These are phyloP conservation scores for Monomorium pharaonis DNA, from an alignment of 1,140 invertebrate genomes.

Conservation along the genomic window DNA sequence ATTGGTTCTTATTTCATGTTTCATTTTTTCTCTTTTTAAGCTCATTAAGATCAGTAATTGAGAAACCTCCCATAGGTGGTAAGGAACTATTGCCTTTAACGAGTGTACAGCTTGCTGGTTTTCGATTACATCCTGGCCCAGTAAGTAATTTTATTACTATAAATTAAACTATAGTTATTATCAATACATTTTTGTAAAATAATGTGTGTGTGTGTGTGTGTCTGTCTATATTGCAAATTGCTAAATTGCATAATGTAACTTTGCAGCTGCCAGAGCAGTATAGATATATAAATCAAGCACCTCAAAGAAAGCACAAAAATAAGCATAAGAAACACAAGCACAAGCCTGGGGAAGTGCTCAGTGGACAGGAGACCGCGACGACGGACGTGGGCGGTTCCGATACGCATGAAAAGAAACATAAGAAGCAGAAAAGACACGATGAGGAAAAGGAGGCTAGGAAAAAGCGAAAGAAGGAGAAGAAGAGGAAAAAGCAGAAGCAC, in stretches of 20 bases:
- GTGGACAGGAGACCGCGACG: conserved; percentile 89
- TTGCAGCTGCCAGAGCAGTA: conserved; percentile 97
- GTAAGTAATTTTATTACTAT: conserved; percentile 86
- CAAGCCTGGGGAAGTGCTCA: conserved; percentile 90
- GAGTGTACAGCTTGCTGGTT: conserved; percentile 95
- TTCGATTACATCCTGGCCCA: conserved; percentile 97
- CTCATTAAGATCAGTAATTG: conserved; percentile 97
- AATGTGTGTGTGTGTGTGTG: background rate
- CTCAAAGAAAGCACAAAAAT: conserved; percentile 96
- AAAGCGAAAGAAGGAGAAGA: conserved; percentile 98
- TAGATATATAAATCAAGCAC: conserved; percentile 95
- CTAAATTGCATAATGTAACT: conserved; percentile 16
- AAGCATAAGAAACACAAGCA: conserved; percentile 98
- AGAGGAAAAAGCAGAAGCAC: conserved; percentile 97
- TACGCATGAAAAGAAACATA: conserved; percentile 97
- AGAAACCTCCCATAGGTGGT: conserved; percentile 98
- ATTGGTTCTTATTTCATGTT: conserved; percentile 13
- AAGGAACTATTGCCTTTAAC: conserved; percentile 96
- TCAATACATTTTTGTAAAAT: conserved; percentile 10
- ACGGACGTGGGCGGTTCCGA: conserved; percentile 89
- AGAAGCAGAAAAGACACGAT: conserved; percentile 97
- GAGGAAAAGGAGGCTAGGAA: conserved; percentile 96
- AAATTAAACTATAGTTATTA: conserved; percentile 18
- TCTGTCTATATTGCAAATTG: too few relatives aligned
- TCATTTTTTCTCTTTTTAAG: conserved; percentile 85